Conservation (phyloP, 37 sponge, comb jelly and placozoan genomes). For the Petrosia ficiformis region DNA sequence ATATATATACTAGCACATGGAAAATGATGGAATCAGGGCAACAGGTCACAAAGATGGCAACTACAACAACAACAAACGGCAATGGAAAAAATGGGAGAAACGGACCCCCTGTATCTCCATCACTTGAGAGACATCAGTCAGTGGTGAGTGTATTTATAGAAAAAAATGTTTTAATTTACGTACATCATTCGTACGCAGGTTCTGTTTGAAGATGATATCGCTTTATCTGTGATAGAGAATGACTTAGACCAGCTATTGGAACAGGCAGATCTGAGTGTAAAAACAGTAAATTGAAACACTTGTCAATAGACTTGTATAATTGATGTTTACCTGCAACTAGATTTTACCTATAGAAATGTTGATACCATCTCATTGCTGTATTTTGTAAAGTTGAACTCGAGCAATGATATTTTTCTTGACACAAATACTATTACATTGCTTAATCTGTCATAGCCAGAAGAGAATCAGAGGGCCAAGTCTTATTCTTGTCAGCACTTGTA, state of each 20-base stretch:
- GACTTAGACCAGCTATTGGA: conserved; percentile 34
- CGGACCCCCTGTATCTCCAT: background rate
- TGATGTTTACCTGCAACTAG: background rate
- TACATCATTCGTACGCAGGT: conserved; percentile 12
- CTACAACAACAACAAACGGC: background rate
- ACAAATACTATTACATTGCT: background rate
- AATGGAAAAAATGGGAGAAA: background rate
- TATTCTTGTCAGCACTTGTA: no score
- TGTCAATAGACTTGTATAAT: background rate
- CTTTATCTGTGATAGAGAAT: conserved; percentile 32
- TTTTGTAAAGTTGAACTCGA: background rate
- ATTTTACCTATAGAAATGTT: background rate
- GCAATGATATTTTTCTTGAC: background rate
- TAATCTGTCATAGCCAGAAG: background rate
- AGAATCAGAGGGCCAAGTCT: no score
- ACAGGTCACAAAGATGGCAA: no score
- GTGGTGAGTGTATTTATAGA: conserved; percentile 3
- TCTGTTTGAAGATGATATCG: conserved; percentile 44
- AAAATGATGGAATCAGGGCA: no score
- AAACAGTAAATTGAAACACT: conserved; percentile 8
- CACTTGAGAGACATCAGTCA: conserved; percentile 10
- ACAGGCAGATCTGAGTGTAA: conserved; percentile 11
- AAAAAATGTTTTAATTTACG: background rate
- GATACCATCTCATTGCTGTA: background rate
- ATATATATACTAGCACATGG: no score